Percentiles rank a stretch among this genome's conserved stretches.
Evolutionary conservation across 2,888 invertebrate genomes (phyloP).

Genomic region (Pammene fasciana): DNA sequence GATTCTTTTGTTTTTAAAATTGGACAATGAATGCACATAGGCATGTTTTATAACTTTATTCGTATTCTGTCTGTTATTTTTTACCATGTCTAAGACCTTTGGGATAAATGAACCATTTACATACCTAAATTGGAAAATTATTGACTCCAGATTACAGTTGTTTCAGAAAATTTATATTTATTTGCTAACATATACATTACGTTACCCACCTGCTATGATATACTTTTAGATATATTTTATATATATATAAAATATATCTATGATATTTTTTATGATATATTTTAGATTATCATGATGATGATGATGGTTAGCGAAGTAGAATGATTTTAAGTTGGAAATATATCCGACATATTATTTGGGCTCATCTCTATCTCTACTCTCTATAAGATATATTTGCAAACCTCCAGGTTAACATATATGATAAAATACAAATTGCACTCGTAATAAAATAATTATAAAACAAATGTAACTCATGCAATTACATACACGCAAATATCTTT

Average conservation of each 20-base stretch:
- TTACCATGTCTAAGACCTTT: neutral
- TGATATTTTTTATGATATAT: too few relatives aligned
- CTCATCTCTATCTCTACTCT: neutral
- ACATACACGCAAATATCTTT: constrained; percentile 12
- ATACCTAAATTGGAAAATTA: too few relatives aligned
- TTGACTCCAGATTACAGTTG: neutral
- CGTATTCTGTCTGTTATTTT: neutral
- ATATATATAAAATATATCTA: too few relatives aligned
- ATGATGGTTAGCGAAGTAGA: neutral
- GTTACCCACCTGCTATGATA: neutral
- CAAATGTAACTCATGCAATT: neutral
- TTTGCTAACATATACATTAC: neutral
- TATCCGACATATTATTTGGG: neutral
- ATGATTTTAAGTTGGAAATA: neutral
- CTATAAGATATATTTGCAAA: neutral
- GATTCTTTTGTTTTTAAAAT: constrained; percentile 23
- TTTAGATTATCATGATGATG: too few relatives aligned
- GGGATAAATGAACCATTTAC: neutral
- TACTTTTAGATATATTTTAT: too few relatives aligned
- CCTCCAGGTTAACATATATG: neutral
- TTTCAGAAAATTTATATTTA: neutral
- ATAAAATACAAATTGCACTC: neutral
- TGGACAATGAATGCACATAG: neutral
- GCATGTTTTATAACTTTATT: neutral
- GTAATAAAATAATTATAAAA: constrained; percentile 8